Base-by-base conservation (phyloP, 2,797 vertebrate species). In the Rousettus madagascariensis region DNA sequence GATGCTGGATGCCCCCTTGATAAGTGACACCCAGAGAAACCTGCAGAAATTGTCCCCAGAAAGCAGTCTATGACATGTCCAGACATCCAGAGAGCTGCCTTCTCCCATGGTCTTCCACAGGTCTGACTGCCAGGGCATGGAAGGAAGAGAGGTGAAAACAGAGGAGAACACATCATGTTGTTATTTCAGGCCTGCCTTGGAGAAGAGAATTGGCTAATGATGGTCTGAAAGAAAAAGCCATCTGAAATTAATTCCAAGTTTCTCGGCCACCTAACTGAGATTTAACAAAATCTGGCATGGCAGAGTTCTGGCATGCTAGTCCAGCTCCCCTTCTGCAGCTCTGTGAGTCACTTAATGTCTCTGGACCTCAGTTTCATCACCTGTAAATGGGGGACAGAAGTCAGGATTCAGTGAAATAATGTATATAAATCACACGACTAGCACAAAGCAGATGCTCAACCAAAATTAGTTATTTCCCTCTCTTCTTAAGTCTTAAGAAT, bases 401-500 rank as follows among this genome's bases (percentile, higher is more conserved):
- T 12, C 19, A 59, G 61, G 22, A 43, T 20, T 80, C n/a, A 26
- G 53, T 59, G 30, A 75, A 74, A 59, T 59, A 33, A 57, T 15
- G 13, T 53, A 0, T 46, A 3, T 75, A 72, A 55, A 72, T 41
- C 75, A 89, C 16, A 43, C 26, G 16, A 33, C 57, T 33, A 51
- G 20, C 65, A 72, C 46, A 38, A 0, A 8, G 46, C 41, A 51
- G 57, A 43, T 43, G 17, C 15, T 55, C 15, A 26, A 17, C n/a
- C 38, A 68, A 41, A 92, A 12, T 55, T 38, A 41, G 66, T 61
- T 82, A 71, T 87, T 85, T 66, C 17, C 63, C 20, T 80, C n/a
- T 72, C 80, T 90, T 86, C 36, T 68, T 46, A 59, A 91, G 4
- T 71, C n/a, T 71, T 51, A 4, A 91, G 75, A 69, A 69, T 69